phyloP scores from a whole-genome alignment of 2,888 invertebrate species.

The Drosophila prolongata region DNA sequence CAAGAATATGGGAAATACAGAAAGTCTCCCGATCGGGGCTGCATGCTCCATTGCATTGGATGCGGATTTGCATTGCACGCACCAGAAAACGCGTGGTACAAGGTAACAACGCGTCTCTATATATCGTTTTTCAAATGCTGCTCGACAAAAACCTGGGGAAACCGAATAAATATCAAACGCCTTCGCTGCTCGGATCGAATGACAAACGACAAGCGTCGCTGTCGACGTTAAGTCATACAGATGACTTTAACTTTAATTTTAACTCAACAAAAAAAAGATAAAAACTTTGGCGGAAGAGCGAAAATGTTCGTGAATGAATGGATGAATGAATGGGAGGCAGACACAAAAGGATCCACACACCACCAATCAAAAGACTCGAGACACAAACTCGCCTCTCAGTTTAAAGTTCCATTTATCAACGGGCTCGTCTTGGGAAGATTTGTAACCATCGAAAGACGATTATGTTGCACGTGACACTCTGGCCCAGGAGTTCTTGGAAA shows the following conservation, averaged over 20 bases:
- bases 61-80: slow-evolving; percentile 78
- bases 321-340: slow-evolving; percentile 23
- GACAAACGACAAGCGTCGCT: slow-evolving; percentile 70
- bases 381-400: slow-evolving; percentile 18
- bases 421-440: slow-evolving; percentile 16
- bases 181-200: slow-evolving; percentile 69
- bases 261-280: slow-evolving; percentile 25
- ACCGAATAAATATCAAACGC: slow-evolving; percentile 58
- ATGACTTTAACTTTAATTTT: slow-evolving; percentile 31
- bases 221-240: slow-evolving; percentile 46
- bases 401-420: slow-evolving; percentile 65
- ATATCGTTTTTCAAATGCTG: slow-evolving; percentile 73
- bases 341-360: slow-evolving; percentile 47
- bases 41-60: slow-evolving; percentile 64
- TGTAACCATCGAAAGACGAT: slow-evolving; percentile 65
- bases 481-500: slow-evolving; percentile 47
- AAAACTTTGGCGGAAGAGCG: slow-evolving; percentile 37
- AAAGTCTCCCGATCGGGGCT: slow-evolving; percentile 36
- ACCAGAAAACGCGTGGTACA: slow-evolving; percentile 70
- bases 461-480: slow-evolving; percentile 78
- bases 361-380: slow-evolving; percentile 37
- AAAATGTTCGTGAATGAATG: slow-evolving; percentile 41
- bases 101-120: slow-evolving; percentile 17
- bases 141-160: slow-evolving; percentile 24
- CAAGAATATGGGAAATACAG: slow-evolving; percentile 23